Conservation (phyloP, 2,113 vertebrate species). For the pig (Sus scrofa) region T2T-Sscrofa CM000815.6:131504501-131505000, state of each 20-base stretch:
- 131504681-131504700: background rate
- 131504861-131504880: too few species aligned
- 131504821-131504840: too few species aligned
- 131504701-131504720: constrained; percentile 4
- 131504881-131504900: too few species aligned
- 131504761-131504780: background rate
- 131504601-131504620: background rate
- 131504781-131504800: too few species aligned
- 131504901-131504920: too few species aligned
- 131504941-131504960: too few species aligned
- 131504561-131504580: background rate
- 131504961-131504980: too few species aligned
- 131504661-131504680: background rate
- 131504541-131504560: background rate
- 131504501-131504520: background rate
- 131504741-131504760: constrained; percentile 31
- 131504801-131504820: too few species aligned
- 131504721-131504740: background rate
- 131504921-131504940: too few species aligned
- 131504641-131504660: background rate
- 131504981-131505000: too few species aligned
- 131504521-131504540: background rate
- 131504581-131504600: background rate
- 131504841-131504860: too few species aligned
- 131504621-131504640: background rate